Conservation (phyloP, 2,113 vertebrate species). For the Gasterosteus nipponicus region DNA sequence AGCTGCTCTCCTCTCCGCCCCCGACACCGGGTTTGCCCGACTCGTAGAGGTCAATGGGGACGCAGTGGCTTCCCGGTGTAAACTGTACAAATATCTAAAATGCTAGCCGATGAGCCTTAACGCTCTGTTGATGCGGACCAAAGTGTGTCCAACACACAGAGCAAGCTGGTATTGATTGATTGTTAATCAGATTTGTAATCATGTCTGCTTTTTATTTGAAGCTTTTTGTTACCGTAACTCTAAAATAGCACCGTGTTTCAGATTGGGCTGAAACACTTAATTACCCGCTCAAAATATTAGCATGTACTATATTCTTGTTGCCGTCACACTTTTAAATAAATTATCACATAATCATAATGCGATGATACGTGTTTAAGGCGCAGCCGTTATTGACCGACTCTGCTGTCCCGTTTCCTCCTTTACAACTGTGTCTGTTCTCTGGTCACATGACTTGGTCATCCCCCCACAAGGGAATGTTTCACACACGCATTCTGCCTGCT, state of each 20-base stretch:
- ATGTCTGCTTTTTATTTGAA: too few species aligned
- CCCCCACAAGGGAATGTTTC: constrained; percentile 58
- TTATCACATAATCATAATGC: not conserved
- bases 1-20: constrained; percentile 21
- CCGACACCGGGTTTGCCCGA: not conserved
- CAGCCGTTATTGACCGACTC: not conserved
- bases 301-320: not conserved
- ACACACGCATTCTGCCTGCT: constrained; percentile 13
- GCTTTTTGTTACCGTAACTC: not conserved
- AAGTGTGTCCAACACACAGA: too few species aligned
- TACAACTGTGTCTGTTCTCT: not conserved
- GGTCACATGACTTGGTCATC: constrained; percentile 40
- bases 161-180: too few species aligned
- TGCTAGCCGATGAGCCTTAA: too few species aligned
- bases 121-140: too few species aligned
- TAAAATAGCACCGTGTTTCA: not conserved
- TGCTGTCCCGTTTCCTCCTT: not conserved
- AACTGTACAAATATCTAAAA: too few species aligned
- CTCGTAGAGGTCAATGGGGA: constrained; percentile 7
- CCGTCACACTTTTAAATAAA: not conserved
- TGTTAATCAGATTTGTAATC: too few species aligned
- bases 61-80: not conserved
- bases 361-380: not conserved
- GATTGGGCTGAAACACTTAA: too few species aligned
- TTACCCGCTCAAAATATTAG: not conserved